Conservation (phyloP, 2,797 vertebrate genomes). For the Gymnopithys bicolor region DNA sequence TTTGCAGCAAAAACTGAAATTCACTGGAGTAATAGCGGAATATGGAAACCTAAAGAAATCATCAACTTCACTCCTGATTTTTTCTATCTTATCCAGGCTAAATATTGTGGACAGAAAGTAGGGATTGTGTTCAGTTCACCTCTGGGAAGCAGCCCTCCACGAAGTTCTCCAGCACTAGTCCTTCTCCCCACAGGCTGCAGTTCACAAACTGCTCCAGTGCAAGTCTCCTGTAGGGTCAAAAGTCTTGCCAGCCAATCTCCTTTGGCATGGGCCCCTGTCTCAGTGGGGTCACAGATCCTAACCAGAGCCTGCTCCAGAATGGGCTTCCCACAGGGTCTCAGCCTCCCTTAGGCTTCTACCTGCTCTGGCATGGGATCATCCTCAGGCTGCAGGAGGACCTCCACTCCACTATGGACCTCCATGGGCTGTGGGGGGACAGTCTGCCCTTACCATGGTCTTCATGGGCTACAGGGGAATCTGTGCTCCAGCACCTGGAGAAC, state of each 20-base stretch:
- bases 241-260: neutral
- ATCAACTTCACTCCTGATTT: neutral
- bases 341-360: neutral
- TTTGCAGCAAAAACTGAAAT: neutral
- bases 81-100: neutral
- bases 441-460: neutral
- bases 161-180: neutral
- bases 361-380: rapidly evolving
- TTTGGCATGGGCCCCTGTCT: neutral
- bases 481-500: neutral
- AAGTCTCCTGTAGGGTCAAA: neutral
- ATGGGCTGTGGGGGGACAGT: neutral
- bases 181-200: neutral
- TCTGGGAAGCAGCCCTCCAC: neutral
- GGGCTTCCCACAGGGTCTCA: rapidly evolving
- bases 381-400: neutral
- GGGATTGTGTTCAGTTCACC: neutral
- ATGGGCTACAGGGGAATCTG: neutral
- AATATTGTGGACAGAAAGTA: neutral
- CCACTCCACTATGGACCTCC: neutral
- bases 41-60: neutral
- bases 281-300: neutral
- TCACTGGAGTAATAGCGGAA: neutral
- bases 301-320: rapidly evolving
- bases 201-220: neutral